Percentiles rank a stretch among this genome's conserved stretches.
These are phyloP conservation scores for Eufriesea mexicana DNA, from an alignment of 1,140 invertebrate genomes.

Conservation along the genomic window DNA sequence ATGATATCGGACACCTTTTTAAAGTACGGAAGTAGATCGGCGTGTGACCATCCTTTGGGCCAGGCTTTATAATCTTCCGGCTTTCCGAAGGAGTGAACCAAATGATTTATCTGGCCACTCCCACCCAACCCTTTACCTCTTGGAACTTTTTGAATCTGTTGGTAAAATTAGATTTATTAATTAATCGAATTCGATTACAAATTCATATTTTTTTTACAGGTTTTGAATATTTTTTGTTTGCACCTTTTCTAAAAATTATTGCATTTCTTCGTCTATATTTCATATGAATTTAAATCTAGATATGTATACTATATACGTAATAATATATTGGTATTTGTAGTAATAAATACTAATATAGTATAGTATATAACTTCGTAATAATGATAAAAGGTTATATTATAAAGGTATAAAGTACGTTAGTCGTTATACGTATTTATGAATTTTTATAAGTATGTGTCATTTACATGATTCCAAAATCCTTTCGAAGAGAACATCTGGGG, in stretches of 20 bases:
- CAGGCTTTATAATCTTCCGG: conserved; percentile 85
- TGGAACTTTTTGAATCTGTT: conserved; percentile 85
- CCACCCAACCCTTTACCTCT: conserved; percentile 88
- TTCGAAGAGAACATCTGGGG: conserved; percentile 86
- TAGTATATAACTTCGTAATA: no score
- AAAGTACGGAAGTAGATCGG: conserved; percentile 83
- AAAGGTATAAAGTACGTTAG: no score
- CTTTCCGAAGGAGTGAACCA: conserved; percentile 86
- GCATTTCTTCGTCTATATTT: no score
- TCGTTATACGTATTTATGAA: no score
- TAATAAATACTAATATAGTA: no score
- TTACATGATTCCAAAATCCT: conserved; percentile 84
- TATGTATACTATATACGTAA: no score
- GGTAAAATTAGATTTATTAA: conserved; percentile 36
- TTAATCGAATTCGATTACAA: background rate
- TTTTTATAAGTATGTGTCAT: no score
- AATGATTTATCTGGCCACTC: conserved; percentile 87
- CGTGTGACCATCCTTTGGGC: conserved; percentile 84
- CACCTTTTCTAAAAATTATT: no score
- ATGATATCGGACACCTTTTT: conserved; percentile 80
- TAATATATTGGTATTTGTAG: no score
- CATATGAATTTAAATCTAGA: no score
- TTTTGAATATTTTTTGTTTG: background rate
- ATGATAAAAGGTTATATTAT: no score
- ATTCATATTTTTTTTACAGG: no score